phyloP scores from a whole-genome alignment of 2,797 vertebrate genomes.

The Pampus argenteus region DNA sequence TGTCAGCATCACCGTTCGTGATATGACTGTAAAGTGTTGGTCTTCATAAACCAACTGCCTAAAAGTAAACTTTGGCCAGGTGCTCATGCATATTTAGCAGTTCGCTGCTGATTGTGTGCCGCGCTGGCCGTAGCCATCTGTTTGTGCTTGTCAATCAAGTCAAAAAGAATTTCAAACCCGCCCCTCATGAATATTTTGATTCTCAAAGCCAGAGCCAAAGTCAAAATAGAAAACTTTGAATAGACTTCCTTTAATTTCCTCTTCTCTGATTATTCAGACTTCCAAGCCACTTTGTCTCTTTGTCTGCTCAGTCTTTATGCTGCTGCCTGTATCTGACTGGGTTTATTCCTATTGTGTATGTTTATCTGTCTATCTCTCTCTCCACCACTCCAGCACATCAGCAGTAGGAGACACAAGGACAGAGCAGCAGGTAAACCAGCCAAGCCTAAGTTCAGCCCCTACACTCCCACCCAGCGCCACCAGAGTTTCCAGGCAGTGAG shows the following conservation, averaged over 20 bases:
- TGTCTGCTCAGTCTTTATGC: not conserved
- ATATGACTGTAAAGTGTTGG: constrained; percentile 40
- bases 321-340: constrained; percentile 10
- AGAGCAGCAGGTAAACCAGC: constrained; percentile 96
- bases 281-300: not conserved
- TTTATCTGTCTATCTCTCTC: constrained; percentile 27
- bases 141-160: constrained; percentile 69
- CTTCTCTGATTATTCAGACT: constrained; percentile 34
- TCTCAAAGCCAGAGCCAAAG: constrained; percentile 23
- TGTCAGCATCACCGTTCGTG: constrained; percentile 43
- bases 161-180: constrained; percentile 45
- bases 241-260: constrained; percentile 38
- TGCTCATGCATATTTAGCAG: constrained; percentile 80
- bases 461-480: constrained; percentile 89
- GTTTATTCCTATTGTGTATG: not conserved
- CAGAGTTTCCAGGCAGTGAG: constrained; percentile 92
- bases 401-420: constrained; percentile 98
- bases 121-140: constrained; percentile 68
- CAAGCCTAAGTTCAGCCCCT: constrained; percentile 99
- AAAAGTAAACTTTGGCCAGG: constrained; percentile 76
- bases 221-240: constrained; percentile 43
- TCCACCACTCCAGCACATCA: constrained; percentile 92
- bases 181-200: constrained; percentile 64
- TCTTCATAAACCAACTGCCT: constrained; percentile 44
- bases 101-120: constrained; percentile 53